A percentile compares a stretch with the other conserved stretches of the same genome.
Evolutionary conservation across 1,140 invertebrate genomes (phyloP).

Genomic region (Saccostrea glomerata): DNA sequence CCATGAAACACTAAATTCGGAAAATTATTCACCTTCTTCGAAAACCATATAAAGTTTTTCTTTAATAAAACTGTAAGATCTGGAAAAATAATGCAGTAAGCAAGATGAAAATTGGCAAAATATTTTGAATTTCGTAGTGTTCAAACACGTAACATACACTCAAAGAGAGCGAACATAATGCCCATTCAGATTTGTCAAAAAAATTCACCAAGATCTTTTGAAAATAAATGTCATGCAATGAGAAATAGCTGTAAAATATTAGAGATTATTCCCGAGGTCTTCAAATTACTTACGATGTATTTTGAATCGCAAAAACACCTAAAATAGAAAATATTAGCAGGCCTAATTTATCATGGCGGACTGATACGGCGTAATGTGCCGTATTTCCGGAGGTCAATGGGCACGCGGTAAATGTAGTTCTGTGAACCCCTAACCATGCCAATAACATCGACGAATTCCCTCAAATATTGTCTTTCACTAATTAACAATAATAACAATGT

Average conservation of each 20-base stretch:
- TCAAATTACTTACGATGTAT: background rate
- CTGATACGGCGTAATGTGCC: background rate
- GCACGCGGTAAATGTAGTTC: background rate
- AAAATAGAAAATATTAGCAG: background rate
- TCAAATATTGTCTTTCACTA: no score
- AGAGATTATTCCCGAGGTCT: background rate
- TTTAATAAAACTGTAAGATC: constrained; percentile 3
- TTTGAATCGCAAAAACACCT: background rate
- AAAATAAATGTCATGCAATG: background rate
- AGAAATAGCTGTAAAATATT: background rate
- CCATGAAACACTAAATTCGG: constrained; percentile 54
- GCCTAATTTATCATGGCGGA: constrained; percentile 23
- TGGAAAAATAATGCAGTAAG: background rate
- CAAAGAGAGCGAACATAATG: background rate
- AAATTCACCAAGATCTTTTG: background rate
- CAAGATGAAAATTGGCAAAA: background rate
- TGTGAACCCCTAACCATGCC: no score
- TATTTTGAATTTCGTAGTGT: background rate
- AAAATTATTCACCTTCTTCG: background rate
- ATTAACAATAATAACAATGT: no score
- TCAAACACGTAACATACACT: background rate
- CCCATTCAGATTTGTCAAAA: background rate
- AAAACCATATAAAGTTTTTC: background rate
- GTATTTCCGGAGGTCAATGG: constrained; percentile 1
- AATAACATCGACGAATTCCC: no score